Conservation (phyloP, 2,888 invertebrate genomes). For the Hydraecia micacea region DNA sequence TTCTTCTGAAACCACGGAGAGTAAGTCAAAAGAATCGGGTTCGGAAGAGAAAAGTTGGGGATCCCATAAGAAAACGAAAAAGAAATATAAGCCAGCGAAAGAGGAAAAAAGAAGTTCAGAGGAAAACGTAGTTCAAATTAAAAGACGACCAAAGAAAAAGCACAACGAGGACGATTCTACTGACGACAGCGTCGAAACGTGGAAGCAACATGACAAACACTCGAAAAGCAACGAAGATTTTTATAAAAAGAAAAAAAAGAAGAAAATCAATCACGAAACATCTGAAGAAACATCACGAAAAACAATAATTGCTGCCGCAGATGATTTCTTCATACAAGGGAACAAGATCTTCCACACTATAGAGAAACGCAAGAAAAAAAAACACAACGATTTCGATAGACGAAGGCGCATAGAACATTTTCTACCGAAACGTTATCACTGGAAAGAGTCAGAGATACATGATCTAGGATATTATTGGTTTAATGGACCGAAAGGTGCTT, state of each 20-base stretch:
- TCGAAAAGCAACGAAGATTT: conserved; percentile 5
- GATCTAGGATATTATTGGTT: conserved; percentile 80
- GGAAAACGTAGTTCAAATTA: neutral
- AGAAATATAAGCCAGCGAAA: neutral
- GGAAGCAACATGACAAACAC: fast-evolving
- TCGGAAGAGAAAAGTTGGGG: neutral
- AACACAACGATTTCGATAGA: neutral
- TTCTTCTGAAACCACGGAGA: neutral
- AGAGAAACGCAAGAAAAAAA: neutral
- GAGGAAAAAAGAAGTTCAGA: neutral
- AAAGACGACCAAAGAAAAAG: neutral
- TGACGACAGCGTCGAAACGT: neutral
- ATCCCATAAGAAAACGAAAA: neutral
- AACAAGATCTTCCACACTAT: conserved; percentile 17
- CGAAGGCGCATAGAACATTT: conserved; percentile 74
- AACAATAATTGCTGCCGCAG: neutral
- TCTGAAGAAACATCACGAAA: conserved; percentile 1
- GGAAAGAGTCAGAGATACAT: conserved; percentile 72
- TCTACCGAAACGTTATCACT: conserved; percentile 79
- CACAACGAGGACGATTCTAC: neutral
- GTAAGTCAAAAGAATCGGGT: conserved; percentile 7
- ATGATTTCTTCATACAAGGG: conserved; percentile 31
- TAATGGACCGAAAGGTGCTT: conserved; percentile 75
- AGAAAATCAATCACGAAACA: neutral
- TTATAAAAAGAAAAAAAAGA: neutral